Evolutionary conservation across 2,888 invertebrate species (phyloP).

Genomic region (Callinectes sapidus): DNA sequence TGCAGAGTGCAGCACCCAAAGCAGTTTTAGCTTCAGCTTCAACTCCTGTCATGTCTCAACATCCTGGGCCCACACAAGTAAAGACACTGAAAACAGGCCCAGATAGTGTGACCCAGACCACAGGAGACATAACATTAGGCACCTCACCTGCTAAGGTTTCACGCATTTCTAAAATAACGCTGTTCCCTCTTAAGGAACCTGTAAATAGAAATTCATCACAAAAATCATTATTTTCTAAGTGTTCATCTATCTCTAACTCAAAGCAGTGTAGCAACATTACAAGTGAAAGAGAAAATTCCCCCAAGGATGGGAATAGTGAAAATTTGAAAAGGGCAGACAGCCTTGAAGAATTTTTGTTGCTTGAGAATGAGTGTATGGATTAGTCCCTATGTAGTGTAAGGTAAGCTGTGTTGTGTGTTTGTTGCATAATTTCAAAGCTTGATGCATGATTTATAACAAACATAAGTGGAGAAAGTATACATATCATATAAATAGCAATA

Average conservation of each 20-base stretch:
- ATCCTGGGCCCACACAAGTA: constrained; percentile 43
- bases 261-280: constrained; percentile 41
- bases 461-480: not conserved
- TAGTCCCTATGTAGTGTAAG: constrained; percentile 39
- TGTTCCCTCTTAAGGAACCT: constrained; percentile 37
- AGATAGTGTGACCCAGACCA: not conserved
- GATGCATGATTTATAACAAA: not conserved
- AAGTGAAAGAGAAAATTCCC: constrained; percentile 47
- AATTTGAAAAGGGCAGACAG: constrained; percentile 70
- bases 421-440: constrained; percentile 3
- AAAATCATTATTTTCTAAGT: constrained; percentile 23
- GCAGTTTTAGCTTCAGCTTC: not conserved
- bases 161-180: not conserved
- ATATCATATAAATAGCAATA: not conserved
- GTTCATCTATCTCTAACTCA: constrained; percentile 47
- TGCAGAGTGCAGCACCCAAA: constrained; percentile 27
- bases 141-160: constrained; percentile 44
- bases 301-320: constrained; percentile 21
- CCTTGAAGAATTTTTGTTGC: constrained; percentile 71
- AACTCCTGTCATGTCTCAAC: constrained; percentile 45
- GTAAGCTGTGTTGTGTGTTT: constrained; percentile 20
- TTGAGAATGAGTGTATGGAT: constrained; percentile 72
- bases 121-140: not conserved
- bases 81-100: constrained; percentile 36
- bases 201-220: constrained; percentile 26